Evolutionary conservation across 2,797 vertebrate species (phyloP), one percentile per base, ranked within the genome.

Genomic region (Phalloptychus januarius): DNA sequence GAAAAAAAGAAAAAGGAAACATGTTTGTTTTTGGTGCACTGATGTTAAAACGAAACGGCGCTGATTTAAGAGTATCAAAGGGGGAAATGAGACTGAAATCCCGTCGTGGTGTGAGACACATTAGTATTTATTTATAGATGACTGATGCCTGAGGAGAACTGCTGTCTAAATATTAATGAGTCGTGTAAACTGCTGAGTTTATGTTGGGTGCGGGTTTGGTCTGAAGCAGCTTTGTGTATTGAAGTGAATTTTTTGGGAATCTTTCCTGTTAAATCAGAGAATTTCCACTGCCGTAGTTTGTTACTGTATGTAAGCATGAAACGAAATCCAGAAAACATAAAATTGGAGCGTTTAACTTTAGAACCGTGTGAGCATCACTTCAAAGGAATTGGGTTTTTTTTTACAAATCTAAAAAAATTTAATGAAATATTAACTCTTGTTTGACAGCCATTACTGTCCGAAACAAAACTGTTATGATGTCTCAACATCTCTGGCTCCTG

Each of bases 61-160:
- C 65, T 77, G 82, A 88, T 88, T 91, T 80, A 75, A 78, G 58
- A 79, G 33, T 50, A 87, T 88, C 84, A 91, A 89, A 86, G 76
- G 11, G 69, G 58, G 82, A 89, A 74, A 71, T 61, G 58, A 82
- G 74, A 80, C 67, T 50, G 56, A 88, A 84, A 86, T 70, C 84
- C 78, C 69, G 48, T 84, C 70, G 70, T 48, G 75, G 50, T 76
- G 77, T 71, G 75, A 89, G 80, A 84, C 75, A 67, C 25, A 16
- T 80, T 63, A 36, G 58, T 82, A 77, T 77, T 81, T 72, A 84
- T 85, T 87, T 80, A 88, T 81, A 84, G 77, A 86, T 79, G 77
- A 81, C 79, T 76, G 78, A 85, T 46, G 74, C 63, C 85, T 77
- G 65, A 61, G 79, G 79, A 80, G 46, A 88, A 65, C 71, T 5